Conservation (phyloP, 1,140 invertebrate species). For the Anastrepha ludens region DNA sequence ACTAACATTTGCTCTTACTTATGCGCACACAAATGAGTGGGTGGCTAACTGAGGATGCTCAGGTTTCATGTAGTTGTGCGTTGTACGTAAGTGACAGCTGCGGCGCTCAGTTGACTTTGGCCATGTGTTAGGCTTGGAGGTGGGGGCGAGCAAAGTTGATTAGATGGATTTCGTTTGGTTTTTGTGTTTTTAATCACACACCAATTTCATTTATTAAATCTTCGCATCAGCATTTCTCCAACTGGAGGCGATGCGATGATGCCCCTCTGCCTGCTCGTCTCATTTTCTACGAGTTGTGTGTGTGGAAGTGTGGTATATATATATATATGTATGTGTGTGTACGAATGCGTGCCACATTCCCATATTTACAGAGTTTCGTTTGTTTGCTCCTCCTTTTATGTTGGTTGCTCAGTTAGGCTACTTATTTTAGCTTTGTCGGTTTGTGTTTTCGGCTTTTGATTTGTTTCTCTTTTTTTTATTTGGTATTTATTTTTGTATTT, state of each 20-base stretch:
- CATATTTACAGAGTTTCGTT: background rate
- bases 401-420: slow-evolving; percentile 28
- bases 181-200: slow-evolving; percentile 75
- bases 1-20: background rate
- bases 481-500: slow-evolving; percentile 56
- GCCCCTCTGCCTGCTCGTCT: background rate
- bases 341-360: background rate
- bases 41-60: background rate
- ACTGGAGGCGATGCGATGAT: background rate
- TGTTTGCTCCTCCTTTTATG: background rate
- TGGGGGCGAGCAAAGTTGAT: slow-evolving; percentile 69
- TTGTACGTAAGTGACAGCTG: background rate
- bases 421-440: background rate
- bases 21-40: background rate
- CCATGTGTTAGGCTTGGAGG: background rate
- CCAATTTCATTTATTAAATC: slow-evolving; percentile 75
- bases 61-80: background rate
- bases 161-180: slow-evolving; percentile 75
- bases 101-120: background rate
- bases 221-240: slow-evolving; percentile 73
- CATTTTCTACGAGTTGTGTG: background rate
- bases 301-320: background rate
- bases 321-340: background rate
- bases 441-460: slow-evolving; percentile 40
- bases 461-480: slow-evolving; percentile 62